Percentiles rank a stretch among this genome's conserved stretches.
Evolutionary conservation across 2,888 invertebrate species (phyloP).

Genomic region (Oasisia sp.): DNA sequence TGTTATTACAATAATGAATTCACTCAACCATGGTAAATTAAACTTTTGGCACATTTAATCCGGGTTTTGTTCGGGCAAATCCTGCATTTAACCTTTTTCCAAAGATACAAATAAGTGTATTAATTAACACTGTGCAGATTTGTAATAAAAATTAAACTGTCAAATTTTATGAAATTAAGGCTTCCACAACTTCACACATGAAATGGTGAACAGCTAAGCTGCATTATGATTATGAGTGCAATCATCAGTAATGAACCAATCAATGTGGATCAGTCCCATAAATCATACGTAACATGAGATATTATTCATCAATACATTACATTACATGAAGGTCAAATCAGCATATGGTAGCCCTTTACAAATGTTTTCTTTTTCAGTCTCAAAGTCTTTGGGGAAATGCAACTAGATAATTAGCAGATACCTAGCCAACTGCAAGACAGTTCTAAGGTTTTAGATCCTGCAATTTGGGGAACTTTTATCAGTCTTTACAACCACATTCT

Average conservation of each 20-base stretch:
- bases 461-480: neutral
- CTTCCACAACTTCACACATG: neutral
- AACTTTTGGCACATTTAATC: slow-evolving; percentile 17
- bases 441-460: neutral
- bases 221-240: neutral
- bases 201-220: neutral
- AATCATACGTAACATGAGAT: neutral
- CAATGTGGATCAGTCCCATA: neutral
- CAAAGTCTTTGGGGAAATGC: neutral
- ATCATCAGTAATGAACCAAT: neutral
- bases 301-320: neutral
- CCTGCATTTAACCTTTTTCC: neutral
- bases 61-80: neutral
- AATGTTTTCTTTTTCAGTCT: neutral
- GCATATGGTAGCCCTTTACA: neutral
- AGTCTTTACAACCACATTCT: neutral
- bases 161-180: neutral
- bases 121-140: neutral
- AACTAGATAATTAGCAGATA: neutral
- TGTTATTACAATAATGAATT: neutral
- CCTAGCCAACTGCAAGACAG: neutral
- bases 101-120: neutral
- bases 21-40: neutral
- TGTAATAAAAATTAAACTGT: neutral
- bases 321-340: neutral